phyloP scores from a whole-genome alignment of 2,888 invertebrate genomes.

The Ernsta delagoae region DNA sequence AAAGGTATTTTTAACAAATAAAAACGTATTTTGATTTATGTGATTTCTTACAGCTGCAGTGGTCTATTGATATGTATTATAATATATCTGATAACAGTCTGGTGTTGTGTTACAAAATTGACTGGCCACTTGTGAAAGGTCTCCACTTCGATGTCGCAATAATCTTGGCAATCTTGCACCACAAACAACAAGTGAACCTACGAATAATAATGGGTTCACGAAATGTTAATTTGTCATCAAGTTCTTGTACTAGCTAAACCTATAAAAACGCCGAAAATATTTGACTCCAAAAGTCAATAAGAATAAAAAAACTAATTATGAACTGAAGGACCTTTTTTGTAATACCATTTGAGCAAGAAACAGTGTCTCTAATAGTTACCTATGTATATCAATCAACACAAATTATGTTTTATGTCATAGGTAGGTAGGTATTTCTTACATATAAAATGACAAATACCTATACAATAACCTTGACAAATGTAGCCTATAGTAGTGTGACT shows the following conservation, averaged over 20 bases:
- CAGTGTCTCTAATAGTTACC: background rate
- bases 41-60: background rate
- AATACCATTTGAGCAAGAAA: background rate
- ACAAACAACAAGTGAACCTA: constrained; percentile 28
- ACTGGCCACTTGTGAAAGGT: constrained; percentile 25
- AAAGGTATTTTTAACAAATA: too few relatives aligned
- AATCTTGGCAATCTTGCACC: constrained; percentile 1
- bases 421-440: too few relatives aligned
- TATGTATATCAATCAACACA: too few relatives aligned
- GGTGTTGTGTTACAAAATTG: constrained; percentile 23
- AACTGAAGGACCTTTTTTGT: background rate
- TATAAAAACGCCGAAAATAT: too few relatives aligned
- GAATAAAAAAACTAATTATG: background rate
- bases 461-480: too few relatives aligned
- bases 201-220: constrained; percentile 18
- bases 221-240: background rate
- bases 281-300: background rate
- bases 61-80: constrained; percentile 5
- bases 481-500: too few relatives aligned
- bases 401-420: too few relatives aligned
- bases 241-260: background rate
- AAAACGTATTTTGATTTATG: background rate
- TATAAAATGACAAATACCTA: too few relatives aligned
- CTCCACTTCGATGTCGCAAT: constrained; percentile 19
- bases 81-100: constrained; percentile 17